Evolutionary conservation across 2,797 vertebrate genomes (phyloP).

Genomic region (Lepidocolaptes lacrymiger): DNA sequence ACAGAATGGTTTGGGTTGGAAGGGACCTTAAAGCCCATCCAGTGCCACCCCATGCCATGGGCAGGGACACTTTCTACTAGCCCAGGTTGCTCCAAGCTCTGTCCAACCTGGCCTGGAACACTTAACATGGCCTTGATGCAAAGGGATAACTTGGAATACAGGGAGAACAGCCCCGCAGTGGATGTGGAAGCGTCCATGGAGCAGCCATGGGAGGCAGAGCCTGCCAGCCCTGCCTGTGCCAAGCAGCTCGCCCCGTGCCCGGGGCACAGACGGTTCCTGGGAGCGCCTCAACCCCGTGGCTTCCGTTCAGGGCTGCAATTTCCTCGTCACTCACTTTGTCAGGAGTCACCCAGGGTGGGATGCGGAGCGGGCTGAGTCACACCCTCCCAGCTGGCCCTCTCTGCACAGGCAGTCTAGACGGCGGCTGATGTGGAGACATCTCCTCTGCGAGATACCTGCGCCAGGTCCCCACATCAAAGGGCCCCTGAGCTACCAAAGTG

Average conservation of each 20-base stretch:
- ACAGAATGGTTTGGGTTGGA: neutral
- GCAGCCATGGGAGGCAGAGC: neutral
- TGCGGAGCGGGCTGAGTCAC: conserved; percentile 3
- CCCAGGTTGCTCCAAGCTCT: neutral
- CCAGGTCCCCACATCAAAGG: conserved; percentile 60
- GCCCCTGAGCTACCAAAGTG: neutral
- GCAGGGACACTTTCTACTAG: neutral
- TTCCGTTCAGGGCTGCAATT: neutral
- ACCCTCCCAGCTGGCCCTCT: neutral
- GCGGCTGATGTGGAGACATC: neutral
- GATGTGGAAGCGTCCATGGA: fast-evolving
- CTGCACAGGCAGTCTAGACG: conserved; percentile 13
- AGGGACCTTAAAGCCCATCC: neutral
- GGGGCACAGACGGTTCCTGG: neutral
- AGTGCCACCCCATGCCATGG: neutral
- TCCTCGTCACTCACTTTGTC: fast-evolving
- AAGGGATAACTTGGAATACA: fast-evolving
- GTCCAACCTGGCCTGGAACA: neutral
- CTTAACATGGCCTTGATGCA: fast-evolving
- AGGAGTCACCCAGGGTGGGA: conserved; percentile 13
- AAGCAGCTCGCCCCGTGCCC: neutral
- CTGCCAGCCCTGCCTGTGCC: neutral
- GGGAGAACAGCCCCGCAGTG: fast-evolving
- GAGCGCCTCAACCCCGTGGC: neutral
- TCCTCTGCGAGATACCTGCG: neutral